Conservation (phyloP, 1,140 invertebrate species). For the Bombus sylvicola region DNA sequence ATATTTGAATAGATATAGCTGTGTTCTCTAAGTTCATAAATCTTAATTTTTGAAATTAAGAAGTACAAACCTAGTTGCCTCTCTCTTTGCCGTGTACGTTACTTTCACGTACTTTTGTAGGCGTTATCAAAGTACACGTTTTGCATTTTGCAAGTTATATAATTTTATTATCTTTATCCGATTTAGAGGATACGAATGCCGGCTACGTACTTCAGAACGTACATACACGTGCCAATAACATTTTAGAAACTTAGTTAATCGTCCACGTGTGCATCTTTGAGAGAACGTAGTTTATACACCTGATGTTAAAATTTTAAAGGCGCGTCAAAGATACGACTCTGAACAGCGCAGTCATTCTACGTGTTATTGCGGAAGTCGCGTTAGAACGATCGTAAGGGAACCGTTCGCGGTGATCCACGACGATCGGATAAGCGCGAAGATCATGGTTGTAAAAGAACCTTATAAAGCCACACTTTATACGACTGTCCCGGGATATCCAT, state of each 20-base stretch:
- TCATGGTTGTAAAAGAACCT: slow-evolving; percentile 36
- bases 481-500: slow-evolving; percentile 32
- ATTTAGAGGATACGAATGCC: no score
- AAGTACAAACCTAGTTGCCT: no score
- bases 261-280: background rate
- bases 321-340: background rate
- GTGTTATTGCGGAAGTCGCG: slow-evolving; percentile 55
- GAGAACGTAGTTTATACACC: background rate
- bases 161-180: background rate
- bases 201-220: background rate
- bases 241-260: background rate
- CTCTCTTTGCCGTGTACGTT: no score
- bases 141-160: background rate
- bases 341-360: slow-evolving; percentile 29
- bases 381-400: slow-evolving; percentile 29
- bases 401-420: slow-evolving; percentile 55
- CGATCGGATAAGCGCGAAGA: slow-evolving; percentile 56
- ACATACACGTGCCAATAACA: background rate
- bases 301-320: slow-evolving; percentile 22
- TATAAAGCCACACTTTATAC: slow-evolving; percentile 41
- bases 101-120: no score
- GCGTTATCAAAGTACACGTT: background rate
- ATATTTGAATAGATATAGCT: no score
- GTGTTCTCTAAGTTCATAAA: background rate
- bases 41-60: background rate